Conservation (phyloP, 1,140 invertebrate genomes). For the Gonatopus flavifemur region DNA sequence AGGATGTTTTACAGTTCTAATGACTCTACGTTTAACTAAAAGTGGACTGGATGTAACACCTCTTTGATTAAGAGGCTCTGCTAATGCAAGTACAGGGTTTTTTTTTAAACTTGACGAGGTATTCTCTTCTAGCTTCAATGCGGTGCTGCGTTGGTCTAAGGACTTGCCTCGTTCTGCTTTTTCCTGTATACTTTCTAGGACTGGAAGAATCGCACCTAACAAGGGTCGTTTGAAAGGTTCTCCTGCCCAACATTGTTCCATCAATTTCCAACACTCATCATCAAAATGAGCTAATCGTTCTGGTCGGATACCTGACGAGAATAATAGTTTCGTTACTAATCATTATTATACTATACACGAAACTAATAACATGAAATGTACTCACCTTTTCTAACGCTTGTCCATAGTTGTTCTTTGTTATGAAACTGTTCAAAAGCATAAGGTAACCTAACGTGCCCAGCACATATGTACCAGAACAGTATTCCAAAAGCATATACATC, state of each 20-base stretch:
- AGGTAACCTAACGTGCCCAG: constrained; percentile 79
- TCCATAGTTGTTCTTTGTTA: constrained; percentile 88
- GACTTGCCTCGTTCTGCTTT: constrained; percentile 45
- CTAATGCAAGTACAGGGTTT: constrained; percentile 40
- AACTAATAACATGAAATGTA: constrained; percentile 6
- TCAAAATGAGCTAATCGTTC: constrained; percentile 76
- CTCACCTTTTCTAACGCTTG: constrained; percentile 78
- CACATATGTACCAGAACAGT: constrained; percentile 89
- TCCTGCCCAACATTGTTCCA: constrained; percentile 83
- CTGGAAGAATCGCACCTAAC: constrained; percentile 74
- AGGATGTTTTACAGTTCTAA: constrained; percentile 35
- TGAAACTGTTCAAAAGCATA: constrained; percentile 82
- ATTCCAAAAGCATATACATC: constrained; percentile 93
- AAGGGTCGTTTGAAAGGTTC: constrained; percentile 76
- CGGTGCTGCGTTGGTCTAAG: constrained; percentile 26
- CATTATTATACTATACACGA: constrained; percentile 1
- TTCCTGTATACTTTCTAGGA: constrained; percentile 61
- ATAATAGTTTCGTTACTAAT: constrained; percentile 14
- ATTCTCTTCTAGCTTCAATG: constrained; percentile 23
- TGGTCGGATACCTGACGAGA: constrained; percentile 66
- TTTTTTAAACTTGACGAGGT: constrained; percentile 16
- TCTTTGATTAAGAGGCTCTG: constrained; percentile 50
- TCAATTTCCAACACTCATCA: constrained; percentile 81
- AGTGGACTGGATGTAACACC: constrained; percentile 36
- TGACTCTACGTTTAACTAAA: constrained; percentile 29